Conservation (phyloP, 2,797 vertebrate genomes). For the Phaenicophaeus curvirostris region DNA sequence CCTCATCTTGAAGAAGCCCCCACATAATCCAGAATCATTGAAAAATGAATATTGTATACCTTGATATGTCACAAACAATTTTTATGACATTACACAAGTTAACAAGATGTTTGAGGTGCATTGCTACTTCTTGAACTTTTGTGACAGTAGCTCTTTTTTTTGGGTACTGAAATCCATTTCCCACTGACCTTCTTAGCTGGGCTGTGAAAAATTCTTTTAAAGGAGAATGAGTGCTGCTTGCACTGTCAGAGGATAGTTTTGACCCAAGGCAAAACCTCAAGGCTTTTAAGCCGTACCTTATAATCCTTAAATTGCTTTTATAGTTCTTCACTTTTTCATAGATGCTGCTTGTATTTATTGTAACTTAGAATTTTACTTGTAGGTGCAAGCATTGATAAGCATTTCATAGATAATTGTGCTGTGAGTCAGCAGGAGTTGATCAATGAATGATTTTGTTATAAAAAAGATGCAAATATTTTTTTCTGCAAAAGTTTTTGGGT, state of each 20-base stretch:
- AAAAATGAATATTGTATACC: neutral
- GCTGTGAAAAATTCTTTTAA: neutral
- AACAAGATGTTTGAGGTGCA: neutral
- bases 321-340: neutral
- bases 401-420: neutral
- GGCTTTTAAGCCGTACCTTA: neutral
- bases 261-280: neutral
- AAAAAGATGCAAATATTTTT: neutral
- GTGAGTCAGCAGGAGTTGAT: neutral
- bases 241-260: neutral
- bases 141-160: neutral
- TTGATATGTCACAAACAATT: neutral
- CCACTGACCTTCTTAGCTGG: neutral
- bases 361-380: neutral
- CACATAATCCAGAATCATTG: fast-evolving
- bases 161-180: neutral
- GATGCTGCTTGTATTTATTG: neutral
- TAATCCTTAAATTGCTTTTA: neutral
- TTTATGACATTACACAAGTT: neutral
- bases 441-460: neutral
- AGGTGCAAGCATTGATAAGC: neutral
- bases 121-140: neutral
- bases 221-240: neutral
- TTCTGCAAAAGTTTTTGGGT: neutral
- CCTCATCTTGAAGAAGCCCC: neutral